Conservation (phyloP, 2,888 invertebrate species). For the Brachyopa scutellaris region DNA sequence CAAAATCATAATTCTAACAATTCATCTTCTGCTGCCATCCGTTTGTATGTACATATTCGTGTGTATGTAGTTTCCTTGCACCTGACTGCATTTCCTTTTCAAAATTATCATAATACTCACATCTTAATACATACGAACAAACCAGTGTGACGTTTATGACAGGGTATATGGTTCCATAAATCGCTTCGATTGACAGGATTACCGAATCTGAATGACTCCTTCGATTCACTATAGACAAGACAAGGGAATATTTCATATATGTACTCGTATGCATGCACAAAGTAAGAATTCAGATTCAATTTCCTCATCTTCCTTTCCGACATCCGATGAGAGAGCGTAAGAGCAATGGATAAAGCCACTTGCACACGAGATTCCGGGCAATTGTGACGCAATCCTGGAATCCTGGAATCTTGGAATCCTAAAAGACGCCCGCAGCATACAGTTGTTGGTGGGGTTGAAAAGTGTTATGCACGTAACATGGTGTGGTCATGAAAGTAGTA, state of each 20-base stretch:
- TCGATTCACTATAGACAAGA: constrained; percentile 3
- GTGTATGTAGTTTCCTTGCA: too few relatives aligned
- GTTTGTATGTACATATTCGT: not conserved
- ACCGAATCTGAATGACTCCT: constrained; percentile 15
- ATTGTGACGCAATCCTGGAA: constrained; percentile 46
- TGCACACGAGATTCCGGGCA: constrained; percentile 12
- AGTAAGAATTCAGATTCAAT: constrained; percentile 58
- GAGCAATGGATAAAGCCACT: constrained; percentile 1
- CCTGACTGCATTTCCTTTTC: constrained; percentile 49
- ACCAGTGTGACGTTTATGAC: not conserved
- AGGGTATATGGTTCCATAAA: not conserved
- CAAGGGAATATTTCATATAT: not conserved
- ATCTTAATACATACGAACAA: constrained; percentile 21
- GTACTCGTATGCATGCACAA: not conserved
- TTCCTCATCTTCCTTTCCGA: constrained; percentile 49
- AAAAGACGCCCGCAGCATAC: constrained; percentile 38
- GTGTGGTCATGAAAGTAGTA: constrained; percentile 3
- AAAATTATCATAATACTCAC: constrained; percentile 43
- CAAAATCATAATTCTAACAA: not conserved
- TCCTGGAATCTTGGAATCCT: constrained; percentile 29
- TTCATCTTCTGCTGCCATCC: constrained; percentile 18
- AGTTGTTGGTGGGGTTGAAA: not conserved
- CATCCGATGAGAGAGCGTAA: constrained; percentile 35
- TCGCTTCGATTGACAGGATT: constrained; percentile 36
- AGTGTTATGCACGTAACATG: not conserved